Evolutionary conservation across 2,888 invertebrate species (phyloP), one percentile per base, ranked within the genome.

Genomic region (Drosophila picticornis): DNA sequence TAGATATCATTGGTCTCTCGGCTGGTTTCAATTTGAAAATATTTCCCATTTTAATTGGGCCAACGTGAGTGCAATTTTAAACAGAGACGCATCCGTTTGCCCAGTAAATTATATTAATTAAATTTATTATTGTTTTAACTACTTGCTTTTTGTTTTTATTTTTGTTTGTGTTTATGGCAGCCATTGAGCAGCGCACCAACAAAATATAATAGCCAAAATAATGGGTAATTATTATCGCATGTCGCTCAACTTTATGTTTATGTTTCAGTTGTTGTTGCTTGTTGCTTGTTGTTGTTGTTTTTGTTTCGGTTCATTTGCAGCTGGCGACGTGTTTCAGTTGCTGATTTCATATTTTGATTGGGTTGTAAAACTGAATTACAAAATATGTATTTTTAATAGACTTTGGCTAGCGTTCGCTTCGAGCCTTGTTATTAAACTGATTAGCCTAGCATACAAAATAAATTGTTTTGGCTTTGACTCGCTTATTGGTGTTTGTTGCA

Each of bases 321-420:
- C 64, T 75, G 46, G 55, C 68, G 59, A 74, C 63, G 75, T 74
- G 67, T 63, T 62, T 56, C 59, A 43, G 31, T 62, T 52, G 60
- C 61, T 52, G 71, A 64, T 70, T 70, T 62, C 55, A 62, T 63
- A 53, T 66, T 66, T 56, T 51, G 75, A 76, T 76, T 75, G 77
- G 32, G 22, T 29, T 70, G 80, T 75, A 75, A 80, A 75, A 77
- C 36, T 75, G 61, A 80, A 78, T 78, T 75, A 72, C 80, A 53
- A 78, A 75, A 65, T 77, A 79, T 66, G 75, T 79, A 65, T 38
- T 79, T 77, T 77, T 77, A 77, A 77, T 75, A 66, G 75, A 75
- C 58, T 63, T 50, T 27, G 43, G n/a, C 52, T n/a, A n/a, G n/a
- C n/a, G n/a, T n/a, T 32, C 32, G 51, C 43, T 22, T 16, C 22